Conservation (phyloP, 2,113 vertebrate genomes). For the Tor tambroides region DNA sequence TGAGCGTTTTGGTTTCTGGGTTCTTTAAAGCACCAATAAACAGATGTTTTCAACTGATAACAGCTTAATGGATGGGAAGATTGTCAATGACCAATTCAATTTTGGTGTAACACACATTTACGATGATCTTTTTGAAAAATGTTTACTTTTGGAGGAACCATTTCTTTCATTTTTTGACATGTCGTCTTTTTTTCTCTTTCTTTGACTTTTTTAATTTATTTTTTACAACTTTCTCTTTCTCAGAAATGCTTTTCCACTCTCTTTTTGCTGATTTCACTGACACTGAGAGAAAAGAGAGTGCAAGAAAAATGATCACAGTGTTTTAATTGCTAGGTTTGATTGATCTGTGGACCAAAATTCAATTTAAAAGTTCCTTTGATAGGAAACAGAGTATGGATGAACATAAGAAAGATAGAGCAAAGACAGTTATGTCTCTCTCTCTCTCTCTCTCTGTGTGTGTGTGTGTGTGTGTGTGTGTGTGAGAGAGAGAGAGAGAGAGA, state of each 20-base stretch:
- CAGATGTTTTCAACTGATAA: not conserved
- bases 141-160: not conserved
- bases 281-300: not conserved
- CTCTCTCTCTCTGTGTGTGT: not conserved
- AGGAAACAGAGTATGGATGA: not conserved
- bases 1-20: not conserved
- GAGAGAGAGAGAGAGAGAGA: too few species aligned
- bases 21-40: not conserved
- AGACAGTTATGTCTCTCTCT: not conserved
- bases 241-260: not conserved
- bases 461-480: too few species aligned
- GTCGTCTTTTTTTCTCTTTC: not conserved
- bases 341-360: not conserved
- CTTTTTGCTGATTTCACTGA: not conserved
- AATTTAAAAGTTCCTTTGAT: not conserved
- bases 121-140: not conserved
- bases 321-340: conserved; percentile 2
- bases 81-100: not conserved
- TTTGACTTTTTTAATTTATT: not conserved
- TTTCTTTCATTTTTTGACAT: not conserved
- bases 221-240: not conserved
- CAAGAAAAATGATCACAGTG: not conserved
- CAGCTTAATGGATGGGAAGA: not conserved
- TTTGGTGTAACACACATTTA: not conserved
- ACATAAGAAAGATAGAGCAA: not conserved